phyloP scores from a whole-genome alignment of 2,113 vertebrate genomes.

The Heteronetta atricapilla region DNA sequence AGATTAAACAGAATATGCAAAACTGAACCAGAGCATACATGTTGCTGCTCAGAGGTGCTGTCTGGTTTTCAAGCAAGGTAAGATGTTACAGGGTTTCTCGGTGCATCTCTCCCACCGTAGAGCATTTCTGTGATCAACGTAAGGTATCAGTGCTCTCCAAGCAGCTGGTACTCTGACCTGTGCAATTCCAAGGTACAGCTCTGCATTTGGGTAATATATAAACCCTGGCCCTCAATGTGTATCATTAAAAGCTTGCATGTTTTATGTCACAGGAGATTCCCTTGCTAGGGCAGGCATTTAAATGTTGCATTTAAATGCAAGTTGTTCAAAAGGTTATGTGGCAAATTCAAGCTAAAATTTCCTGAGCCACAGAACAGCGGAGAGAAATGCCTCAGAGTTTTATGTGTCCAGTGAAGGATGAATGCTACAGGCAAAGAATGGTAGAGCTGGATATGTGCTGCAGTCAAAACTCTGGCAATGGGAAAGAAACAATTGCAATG shows the following conservation, averaged over 20 bases:
- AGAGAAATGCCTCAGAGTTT: neutral
- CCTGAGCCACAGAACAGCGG: neutral
- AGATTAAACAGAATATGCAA: neutral
- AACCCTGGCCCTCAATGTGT: neutral
- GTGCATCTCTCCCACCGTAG: neutral
- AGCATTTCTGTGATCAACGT: neutral
- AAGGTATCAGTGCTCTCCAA: neutral
- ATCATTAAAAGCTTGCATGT: neutral
- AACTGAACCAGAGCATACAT: neutral
- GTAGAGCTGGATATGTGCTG: neutral
- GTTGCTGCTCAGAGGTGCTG: neutral
- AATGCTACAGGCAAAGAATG: neutral
- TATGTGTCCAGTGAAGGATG: neutral
- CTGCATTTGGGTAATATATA: neutral
- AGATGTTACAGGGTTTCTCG: neutral
- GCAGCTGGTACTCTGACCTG: neutral
- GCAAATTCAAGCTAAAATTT: neutral
- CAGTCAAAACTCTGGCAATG: neutral
- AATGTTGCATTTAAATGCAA: neutral
- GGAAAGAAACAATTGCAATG: neutral
- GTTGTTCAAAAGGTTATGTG: neutral
- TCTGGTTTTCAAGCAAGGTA: neutral
- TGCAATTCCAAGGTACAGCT: neutral
- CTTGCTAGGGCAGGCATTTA: neutral
- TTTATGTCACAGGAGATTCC: neutral